Evolutionary conservation across 2,888 invertebrate genomes (phyloP), one percentile per base, ranked within the genome.

Genomic region (Pollenia labialis): DNA sequence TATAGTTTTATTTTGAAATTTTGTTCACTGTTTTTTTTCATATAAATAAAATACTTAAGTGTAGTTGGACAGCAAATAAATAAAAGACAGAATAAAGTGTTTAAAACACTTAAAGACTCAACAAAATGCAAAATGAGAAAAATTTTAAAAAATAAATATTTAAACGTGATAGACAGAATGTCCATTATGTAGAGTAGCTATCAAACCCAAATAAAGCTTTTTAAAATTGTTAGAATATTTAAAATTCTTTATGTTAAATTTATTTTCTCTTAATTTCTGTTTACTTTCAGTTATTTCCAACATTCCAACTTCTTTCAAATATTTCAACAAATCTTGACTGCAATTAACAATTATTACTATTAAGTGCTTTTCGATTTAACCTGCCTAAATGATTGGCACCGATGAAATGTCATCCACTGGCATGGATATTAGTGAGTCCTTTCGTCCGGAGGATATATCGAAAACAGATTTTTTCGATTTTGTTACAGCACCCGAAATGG

Each of bases 391-490:
- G 93, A 93, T 93, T 90, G 93, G 93, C 90, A 92, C 93, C 87
- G 93, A 93, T 91, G 93, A 93, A 89, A 92, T 93, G 92, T 92
- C 93, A 90, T 92, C 93, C 90, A 91, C 93, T 90, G 93, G 93
- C 95, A 97, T 97, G 97, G 97, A 97, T 95, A 96, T 97, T 94
- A 96, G 96, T 94, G 96, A 97, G 95, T 94, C 95, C 90, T 95
- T 96, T 93, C 95, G 95, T 90, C 95, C 96, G 93, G 96, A 97
- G 94, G 97, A 97, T 94, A 95, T 97, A 94, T 96, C 96, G 90
- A 97, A 97, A 94, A 96, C 97, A 89, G 97, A 97, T 94, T 97
- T 97, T 94, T 97, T 97, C 94, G 97, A 97, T 94, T 97, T 97
- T 94, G 97, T 97, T 88, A 97, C 97, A 76, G 96, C 97, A 66